Conservation (phyloP, 1,140 invertebrate species). For the Drosophila micromelanica region DNA sequence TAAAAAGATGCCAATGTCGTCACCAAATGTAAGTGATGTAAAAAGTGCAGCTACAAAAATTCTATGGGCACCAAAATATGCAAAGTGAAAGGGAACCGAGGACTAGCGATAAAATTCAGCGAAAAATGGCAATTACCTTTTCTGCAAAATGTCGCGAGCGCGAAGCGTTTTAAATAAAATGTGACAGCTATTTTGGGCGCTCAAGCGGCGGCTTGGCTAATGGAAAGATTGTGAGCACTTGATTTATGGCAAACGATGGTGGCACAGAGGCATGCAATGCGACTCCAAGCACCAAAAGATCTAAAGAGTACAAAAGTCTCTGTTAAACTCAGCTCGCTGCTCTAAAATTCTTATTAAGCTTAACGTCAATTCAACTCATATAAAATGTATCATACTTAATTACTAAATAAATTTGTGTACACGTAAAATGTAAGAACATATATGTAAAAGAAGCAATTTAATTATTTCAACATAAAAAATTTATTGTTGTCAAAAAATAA, state of each 20-base stretch:
- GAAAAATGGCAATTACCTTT: slow-evolving; percentile 52
- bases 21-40: background rate
- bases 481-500: no score
- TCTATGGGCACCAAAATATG: slow-evolving; percentile 5
- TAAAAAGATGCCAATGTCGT: slow-evolving; percentile 29
- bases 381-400: no score
- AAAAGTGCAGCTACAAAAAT: slow-evolving; percentile 26
- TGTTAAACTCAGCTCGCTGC: no score
- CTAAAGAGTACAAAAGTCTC: background rate
- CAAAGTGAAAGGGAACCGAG: slow-evolving; percentile 18
- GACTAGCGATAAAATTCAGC: slow-evolving; percentile 42
- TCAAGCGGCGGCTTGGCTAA: slow-evolving; percentile 54
- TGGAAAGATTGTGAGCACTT: slow-evolving; percentile 61
- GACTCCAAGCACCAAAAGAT: background rate
- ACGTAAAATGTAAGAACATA: no score
- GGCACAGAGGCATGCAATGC: slow-evolving; percentile 63
- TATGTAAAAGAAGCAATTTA: no score
- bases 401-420: no score
- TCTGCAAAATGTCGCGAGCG: slow-evolving; percentile 24
- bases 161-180: slow-evolving; percentile 64
- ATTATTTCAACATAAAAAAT: no score
- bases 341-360: no score
- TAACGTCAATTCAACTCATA: no score
- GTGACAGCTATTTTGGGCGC: slow-evolving; percentile 65
- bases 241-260: slow-evolving; percentile 68